Evolutionary conservation across 2,888 invertebrate genomes (phyloP).

Genomic region (Standfussiana lucernea): DNA sequence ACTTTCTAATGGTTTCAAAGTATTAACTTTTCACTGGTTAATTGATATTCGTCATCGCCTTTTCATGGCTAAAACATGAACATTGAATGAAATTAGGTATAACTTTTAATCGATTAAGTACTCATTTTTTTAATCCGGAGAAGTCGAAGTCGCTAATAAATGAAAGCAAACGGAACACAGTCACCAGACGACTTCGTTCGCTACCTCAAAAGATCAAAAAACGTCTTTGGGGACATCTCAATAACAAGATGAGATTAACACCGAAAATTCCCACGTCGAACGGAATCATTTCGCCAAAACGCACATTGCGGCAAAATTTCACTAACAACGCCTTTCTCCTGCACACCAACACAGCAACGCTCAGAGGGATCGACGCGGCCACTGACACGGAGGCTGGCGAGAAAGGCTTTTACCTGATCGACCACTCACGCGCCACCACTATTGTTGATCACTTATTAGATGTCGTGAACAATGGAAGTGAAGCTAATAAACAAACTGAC

Average conservation of each 20-base stretch:
- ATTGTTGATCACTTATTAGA: constrained; percentile 44
- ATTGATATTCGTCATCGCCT: not conserved
- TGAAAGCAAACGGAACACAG: not conserved
- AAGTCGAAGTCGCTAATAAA: too few species aligned
- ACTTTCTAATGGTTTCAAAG: not conserved
- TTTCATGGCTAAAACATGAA: not conserved
- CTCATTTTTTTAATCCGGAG: too few species aligned
- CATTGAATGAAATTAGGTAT: not conserved
- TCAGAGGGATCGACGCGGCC: constrained; percentile 47
- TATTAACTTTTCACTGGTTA: not conserved
- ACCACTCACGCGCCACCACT: constrained; percentile 38
- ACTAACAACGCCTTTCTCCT: constrained; percentile 66
- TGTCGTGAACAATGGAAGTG: constrained; percentile 19
- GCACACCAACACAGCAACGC: constrained; percentile 50
- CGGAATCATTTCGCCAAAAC: constrained; percentile 55
- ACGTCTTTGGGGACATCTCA: not conserved
- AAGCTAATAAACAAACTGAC: not conserved
- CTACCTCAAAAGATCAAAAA: not conserved
- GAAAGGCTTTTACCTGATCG: constrained; percentile 61
- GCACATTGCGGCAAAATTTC: constrained; percentile 63
- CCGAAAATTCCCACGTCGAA: constrained; percentile 35
- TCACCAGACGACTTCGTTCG: not conserved
- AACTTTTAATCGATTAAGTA: too few species aligned
- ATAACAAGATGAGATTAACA: constrained; percentile 1
- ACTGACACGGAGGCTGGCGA: constrained; percentile 59